Evolutionary conservation across 1,140 invertebrate genomes (phyloP), one percentile per base, ranked within the genome.

Genomic region (Platyscapa corneri): DNA sequence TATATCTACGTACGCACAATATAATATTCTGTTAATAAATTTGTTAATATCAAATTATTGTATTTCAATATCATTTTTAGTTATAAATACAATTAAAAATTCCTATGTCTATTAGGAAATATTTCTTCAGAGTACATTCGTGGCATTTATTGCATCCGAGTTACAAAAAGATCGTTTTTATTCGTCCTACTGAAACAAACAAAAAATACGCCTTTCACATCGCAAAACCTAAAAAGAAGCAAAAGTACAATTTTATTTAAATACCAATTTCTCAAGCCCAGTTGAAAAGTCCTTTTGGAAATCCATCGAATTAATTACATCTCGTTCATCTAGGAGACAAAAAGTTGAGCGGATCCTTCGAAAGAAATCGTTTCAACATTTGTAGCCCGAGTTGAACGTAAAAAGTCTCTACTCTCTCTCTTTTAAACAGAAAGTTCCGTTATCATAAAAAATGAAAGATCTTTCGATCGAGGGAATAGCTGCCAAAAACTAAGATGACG

Each of bases 231-330:
- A 60, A 42, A 27, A 14, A n/a, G 16, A 72, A 72, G 70, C 32
- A 20, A 3, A 27, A n/a, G n/a, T n/a, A n/a, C 42, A 60, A 64
- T 79, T 39, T 39, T 27, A 79, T 39, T 37, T 64, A 79, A 79
- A 34, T 60, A 3, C 64, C 49, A 64, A 64, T 23, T 37, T 60
- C 56, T 64, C 23, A 39, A 60, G 20, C 34, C 39, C 23, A 64
- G n/a, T 34, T 64, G 8, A 64, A 60, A 39, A 23, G 23, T 67
- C 34, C n/a, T n/a, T 46, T 65, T 37, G 27, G 16, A 7, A 42
- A 67, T 81, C 82, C 82, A 65, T 76, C 56, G 53, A 65, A 76
- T 83, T 76, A 83, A 83, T 76, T 76, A 65, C 82, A 76, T 20
- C 6, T 18, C 30, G 30, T 49, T 60, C 56, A 37, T 42, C 32